phyloP scores from a whole-genome alignment of 2,797 vertebrate species.

The Macrochelys suwanniensis region DNA sequence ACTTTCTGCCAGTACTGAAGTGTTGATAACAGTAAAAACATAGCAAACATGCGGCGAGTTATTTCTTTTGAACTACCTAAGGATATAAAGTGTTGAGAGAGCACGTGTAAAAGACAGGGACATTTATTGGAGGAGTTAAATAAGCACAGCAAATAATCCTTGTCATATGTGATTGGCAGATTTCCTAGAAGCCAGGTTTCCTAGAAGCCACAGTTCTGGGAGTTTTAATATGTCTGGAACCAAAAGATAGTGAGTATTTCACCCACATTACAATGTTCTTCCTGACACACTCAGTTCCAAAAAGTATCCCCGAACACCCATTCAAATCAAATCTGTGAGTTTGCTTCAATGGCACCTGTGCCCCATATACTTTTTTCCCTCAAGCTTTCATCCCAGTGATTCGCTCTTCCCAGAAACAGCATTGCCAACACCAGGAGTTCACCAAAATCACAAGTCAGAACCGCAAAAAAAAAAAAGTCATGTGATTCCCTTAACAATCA shows the following conservation, averaged over 20 bases:
- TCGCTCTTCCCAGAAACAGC: background rate
- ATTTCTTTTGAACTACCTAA: background rate
- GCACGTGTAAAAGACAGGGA: constrained; percentile 13
- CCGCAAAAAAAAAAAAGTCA: background rate
- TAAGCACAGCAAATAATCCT: background rate
- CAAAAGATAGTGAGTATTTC: constrained; percentile 15
- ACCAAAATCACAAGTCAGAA: background rate
- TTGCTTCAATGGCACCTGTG: background rate
- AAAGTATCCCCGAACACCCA: background rate
- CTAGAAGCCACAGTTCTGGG: constrained; percentile 36
- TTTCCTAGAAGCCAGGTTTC: constrained; percentile 12
- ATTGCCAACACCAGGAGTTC: background rate
- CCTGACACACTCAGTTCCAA: background rate
- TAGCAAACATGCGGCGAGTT: background rate
- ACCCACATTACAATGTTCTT: constrained; percentile 1
- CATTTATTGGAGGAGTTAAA: constrained; percentile 22
- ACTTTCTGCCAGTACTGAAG: background rate
- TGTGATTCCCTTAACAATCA: background rate
- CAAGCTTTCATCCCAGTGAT: background rate
- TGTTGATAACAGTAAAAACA: background rate
- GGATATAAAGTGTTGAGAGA: background rate
- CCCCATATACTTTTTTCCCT: background rate
- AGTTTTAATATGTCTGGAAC: constrained; percentile 41
- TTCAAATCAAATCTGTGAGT: background rate
- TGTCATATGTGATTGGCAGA: background rate